phyloP scores from a whole-genome alignment of 2,888 invertebrate genomes.

The Diaphora mendica region DNA sequence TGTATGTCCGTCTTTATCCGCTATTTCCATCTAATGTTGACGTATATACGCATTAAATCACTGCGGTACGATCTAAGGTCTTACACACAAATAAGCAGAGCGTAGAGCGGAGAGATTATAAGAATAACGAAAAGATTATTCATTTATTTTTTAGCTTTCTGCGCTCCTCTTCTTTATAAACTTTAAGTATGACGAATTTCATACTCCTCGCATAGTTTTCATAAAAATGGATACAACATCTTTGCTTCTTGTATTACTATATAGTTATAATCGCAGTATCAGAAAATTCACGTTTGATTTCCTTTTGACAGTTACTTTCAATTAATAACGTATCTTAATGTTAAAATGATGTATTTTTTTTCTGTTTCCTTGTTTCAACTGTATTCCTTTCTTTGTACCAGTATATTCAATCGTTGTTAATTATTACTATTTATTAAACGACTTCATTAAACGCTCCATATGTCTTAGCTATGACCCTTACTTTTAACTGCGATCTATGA shows the following conservation, averaged over 20 bases:
- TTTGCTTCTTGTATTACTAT: no score
- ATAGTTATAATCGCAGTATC: not conserved
- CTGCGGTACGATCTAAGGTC: constrained; percentile 3
- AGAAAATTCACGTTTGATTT: not conserved
- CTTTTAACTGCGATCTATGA: constrained; percentile 15
- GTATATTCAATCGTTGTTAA: not conserved
- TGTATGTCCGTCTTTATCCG: constrained; percentile 8
- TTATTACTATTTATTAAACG: no score
- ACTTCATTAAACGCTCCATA: not conserved
- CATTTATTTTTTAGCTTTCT: no score
- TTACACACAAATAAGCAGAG: not conserved
- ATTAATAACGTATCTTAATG: not conserved
- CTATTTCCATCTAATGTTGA: constrained; percentile 15
- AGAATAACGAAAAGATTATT: not conserved
- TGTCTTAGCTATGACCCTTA: not conserved
- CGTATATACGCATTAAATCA: constrained; percentile 11
- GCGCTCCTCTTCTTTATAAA: no score
- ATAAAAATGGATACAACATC: no score
- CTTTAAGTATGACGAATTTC: no score
- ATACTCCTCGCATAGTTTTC: no score
- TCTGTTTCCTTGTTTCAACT: no score
- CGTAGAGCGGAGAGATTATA: not conserved
- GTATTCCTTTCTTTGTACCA: not conserved
- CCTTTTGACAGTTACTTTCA: not conserved
- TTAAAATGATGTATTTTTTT: not conserved